Conservation (phyloP, 1,140 invertebrate genomes). For the Pachypeltis micranthus region DNA sequence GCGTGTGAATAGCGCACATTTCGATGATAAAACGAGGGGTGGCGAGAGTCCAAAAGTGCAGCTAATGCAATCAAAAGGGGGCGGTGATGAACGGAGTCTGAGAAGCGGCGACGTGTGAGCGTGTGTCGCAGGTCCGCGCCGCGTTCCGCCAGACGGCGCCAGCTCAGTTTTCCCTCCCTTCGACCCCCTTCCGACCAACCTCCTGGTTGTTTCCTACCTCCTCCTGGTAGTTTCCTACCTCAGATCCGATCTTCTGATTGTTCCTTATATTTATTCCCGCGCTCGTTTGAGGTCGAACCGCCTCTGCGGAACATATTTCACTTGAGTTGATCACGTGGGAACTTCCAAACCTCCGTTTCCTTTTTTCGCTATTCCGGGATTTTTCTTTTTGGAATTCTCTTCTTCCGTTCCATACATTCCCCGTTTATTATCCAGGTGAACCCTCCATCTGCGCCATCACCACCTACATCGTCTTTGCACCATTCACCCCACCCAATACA, state of each 20-base stretch:
- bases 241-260: slow-evolving; percentile 5
- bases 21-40: no score
- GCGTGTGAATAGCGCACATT: no score
- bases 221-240: no score
- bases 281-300: background rate
- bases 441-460: no score
- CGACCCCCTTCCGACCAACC: no score
- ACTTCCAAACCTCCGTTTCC: background rate
- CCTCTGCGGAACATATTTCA: slow-evolving; percentile 1
- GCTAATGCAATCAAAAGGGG: slow-evolving; percentile 2
- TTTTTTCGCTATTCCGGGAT: background rate
- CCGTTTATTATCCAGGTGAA: no score
- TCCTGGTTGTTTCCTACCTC: no score
- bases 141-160: no score
- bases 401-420: background rate
- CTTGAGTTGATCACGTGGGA: background rate
- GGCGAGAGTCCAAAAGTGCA: background rate
- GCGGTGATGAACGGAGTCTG: background rate
- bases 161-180: no score
- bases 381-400: background rate
- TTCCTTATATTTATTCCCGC: slow-evolving; percentile 1
- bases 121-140: no score
- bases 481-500: no score
- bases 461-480: no score
- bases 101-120: background rate